Conservation (phyloP, 2,113 vertebrate species). For the Urocynchramus pylzowi region DNA sequence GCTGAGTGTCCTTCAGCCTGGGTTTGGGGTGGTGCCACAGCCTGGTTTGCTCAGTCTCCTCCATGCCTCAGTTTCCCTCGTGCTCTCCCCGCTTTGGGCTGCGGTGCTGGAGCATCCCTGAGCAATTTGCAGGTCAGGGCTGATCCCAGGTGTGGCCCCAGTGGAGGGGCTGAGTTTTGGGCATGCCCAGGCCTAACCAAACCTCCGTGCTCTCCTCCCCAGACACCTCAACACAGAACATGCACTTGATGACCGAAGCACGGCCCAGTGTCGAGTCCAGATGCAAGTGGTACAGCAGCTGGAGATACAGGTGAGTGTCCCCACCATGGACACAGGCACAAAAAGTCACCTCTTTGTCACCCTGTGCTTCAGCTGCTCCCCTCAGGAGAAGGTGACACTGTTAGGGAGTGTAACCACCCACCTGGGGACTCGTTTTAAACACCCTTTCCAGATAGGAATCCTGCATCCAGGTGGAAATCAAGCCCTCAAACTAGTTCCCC, state of each 20-base stretch:
- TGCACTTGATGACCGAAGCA: constrained; percentile 97
- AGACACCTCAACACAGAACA: constrained; percentile 99
- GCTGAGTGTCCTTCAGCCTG: not conserved
- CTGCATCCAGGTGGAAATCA: not conserved
- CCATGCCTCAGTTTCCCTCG: not conserved
- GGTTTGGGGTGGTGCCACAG: not conserved
- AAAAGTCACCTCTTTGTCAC: not conserved
- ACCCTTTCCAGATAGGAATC: not conserved
- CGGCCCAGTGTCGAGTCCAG: constrained; percentile 97
- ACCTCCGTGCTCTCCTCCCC: not conserved
- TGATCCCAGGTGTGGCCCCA: not conserved
- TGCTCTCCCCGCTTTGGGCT: fast-evolving
- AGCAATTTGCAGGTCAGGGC: not conserved
- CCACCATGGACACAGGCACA: fast-evolving
- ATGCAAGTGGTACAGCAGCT: constrained; percentile 99
- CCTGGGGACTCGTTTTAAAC: not conserved
- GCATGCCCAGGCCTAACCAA: not conserved
- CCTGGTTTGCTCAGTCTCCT: not conserved
- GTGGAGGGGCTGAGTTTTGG: not conserved
- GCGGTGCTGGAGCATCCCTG: fast-evolving
- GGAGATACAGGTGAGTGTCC: constrained; percentile 91
- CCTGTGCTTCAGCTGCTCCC: not conserved
- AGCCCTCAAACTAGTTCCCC: fast-evolving
- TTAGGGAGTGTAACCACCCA: fast-evolving
- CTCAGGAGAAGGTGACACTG: not conserved